phyloP scores from a whole-genome alignment of 2,113 vertebrate species.

The Lepidothrix coronata region DNA sequence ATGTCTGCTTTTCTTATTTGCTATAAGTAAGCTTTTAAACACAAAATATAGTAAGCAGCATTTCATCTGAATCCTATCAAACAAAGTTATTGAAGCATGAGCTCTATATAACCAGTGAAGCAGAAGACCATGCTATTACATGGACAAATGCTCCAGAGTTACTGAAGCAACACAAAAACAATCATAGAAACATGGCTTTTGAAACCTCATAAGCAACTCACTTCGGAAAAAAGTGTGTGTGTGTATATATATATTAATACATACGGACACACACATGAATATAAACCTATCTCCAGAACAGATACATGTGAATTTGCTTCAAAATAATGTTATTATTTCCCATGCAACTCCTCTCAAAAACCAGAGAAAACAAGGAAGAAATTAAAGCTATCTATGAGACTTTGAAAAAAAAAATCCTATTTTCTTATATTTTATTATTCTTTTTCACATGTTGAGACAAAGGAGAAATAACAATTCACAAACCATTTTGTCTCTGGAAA shows the following conservation, averaged over 20 bases:
- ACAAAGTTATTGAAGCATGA: conserved; percentile 72
- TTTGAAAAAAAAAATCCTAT: not conserved
- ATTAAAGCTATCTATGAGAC: not conserved
- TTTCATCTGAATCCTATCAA: conserved; percentile 75
- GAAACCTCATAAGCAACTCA: conserved; percentile 49
- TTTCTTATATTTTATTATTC: not conserved
- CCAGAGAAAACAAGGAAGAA: not conserved
- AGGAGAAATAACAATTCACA: not conserved
- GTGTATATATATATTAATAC: not conserved
- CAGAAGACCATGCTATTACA: conserved; percentile 78
- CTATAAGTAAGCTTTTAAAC: conserved; percentile 72
- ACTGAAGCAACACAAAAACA: conserved; percentile 79
- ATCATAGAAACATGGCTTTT: conserved; percentile 70
- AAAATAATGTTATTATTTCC: not conserved
- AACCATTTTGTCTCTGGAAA: not conserved
- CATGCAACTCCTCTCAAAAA: not conserved
- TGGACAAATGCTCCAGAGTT: conserved; percentile 76
- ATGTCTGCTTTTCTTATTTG: conserved; percentile 57
- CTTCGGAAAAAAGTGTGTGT: not conserved
- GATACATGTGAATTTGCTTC: not conserved
- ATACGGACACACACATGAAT: not conserved
- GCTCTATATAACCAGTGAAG: conserved; percentile 67
- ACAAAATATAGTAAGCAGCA: conserved; percentile 67
- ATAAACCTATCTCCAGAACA: not conserved
- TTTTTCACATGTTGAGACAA: not conserved